These are phyloP conservation scores for Clivina fossor DNA, from an alignment of 2,888 invertebrate genomes.

Conservation along the genomic window DNA sequence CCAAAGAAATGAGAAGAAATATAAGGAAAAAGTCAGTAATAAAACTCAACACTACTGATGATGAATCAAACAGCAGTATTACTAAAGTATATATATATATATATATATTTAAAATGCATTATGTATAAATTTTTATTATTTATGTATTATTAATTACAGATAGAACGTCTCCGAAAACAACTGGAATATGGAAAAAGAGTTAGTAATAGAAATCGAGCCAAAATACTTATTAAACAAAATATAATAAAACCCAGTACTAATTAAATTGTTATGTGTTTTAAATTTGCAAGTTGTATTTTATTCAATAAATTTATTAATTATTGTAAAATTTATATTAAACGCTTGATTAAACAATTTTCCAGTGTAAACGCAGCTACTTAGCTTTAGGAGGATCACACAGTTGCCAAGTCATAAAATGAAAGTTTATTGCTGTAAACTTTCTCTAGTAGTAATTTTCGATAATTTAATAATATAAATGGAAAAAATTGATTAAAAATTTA, in stretches of 20 bases:
- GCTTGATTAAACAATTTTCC: too few relatives aligned
- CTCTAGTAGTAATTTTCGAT: neutral
- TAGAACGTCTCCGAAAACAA: neutral
- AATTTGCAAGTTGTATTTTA: neutral
- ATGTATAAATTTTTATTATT: neutral
- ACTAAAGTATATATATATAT: neutral
- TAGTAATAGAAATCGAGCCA: conserved; percentile 6
- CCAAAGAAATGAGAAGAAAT: neutral
- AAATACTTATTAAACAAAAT: neutral
- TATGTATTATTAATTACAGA: neutral
- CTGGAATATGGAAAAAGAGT: conserved; percentile 1
- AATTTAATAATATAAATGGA: neutral
- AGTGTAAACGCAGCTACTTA: too few relatives aligned
- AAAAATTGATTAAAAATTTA: neutral
- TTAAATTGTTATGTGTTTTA: neutral
- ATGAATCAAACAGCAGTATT: neutral
- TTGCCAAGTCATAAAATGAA: too few relatives aligned
- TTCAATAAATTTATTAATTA: neutral
- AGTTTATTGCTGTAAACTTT: too few relatives aligned
- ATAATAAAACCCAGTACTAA: neutral
- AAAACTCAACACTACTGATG: neutral
- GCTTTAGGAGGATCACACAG: too few relatives aligned
- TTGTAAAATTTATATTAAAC: too few relatives aligned
- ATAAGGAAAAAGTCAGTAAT: neutral
- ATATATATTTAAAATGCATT: neutral